These are phyloP conservation scores for Spea bombifrons DNA, from an alignment of 2,113 vertebrate species.

Conservation along the genomic window DNA sequence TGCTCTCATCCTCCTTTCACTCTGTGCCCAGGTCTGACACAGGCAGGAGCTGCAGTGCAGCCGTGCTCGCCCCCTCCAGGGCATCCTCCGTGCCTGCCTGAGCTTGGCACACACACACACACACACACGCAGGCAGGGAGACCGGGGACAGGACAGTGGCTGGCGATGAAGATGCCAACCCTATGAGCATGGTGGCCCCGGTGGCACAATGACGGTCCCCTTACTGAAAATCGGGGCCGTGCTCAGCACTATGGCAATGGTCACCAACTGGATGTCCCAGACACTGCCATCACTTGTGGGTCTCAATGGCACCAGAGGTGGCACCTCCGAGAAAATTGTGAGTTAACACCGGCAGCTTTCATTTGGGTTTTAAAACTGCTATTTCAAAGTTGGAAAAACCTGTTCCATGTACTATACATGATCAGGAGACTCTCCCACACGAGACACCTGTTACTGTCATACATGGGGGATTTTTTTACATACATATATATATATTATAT, in stretches of 20 bases:
- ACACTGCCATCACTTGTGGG: slow-evolving; percentile 84
- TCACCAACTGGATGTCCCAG: slow-evolving; percentile 92
- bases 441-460: too few relatives aligned
- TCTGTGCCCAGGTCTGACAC: slow-evolving; percentile 50
- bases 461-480: too few relatives aligned
- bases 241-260: slow-evolving; percentile 91
- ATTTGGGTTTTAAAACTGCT: not conserved
- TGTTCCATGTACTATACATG: too few relatives aligned
- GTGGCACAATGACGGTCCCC: slow-evolving; percentile 75
- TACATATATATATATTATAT: too few relatives aligned
- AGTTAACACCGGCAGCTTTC: slow-evolving; percentile 54
- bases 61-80: slow-evolving; percentile 11
- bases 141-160: slow-evolving; percentile 34
- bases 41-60: slow-evolving; percentile 50
- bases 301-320: slow-evolving; percentile 82
- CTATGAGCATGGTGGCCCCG: slow-evolving; percentile 51
- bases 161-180: slow-evolving; percentile 55
- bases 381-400: slow-evolving; percentile 20
- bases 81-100: slow-evolving; percentile 11
- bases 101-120: slow-evolving; percentile 1
- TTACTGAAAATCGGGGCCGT: slow-evolving; percentile 86
- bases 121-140: not conserved
- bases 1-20: slow-evolving; percentile 31
- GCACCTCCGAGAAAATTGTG: slow-evolving; percentile 86
- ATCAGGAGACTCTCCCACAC: too few relatives aligned